Evolutionary conservation across 2,888 invertebrate species (phyloP).

Genomic region (Chrysolina oricalcia): DNA sequence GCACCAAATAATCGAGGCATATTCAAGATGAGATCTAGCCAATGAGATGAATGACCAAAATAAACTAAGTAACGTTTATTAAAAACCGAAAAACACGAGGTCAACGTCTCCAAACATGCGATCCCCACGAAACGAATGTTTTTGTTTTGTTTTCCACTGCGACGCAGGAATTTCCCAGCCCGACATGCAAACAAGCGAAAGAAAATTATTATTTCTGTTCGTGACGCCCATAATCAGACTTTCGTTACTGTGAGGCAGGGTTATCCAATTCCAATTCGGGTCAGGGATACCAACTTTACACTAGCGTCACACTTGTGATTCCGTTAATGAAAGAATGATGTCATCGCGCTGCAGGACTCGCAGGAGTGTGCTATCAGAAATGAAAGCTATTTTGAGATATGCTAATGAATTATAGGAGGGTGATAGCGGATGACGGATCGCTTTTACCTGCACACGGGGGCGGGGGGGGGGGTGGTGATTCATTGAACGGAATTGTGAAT

Average conservation of each 20-base stretch:
- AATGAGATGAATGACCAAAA: too few relatives aligned
- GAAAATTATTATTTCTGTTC: background rate
- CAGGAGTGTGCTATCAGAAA: background rate
- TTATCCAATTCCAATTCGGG: background rate
- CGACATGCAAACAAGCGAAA: background rate
- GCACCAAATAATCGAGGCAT: too few relatives aligned
- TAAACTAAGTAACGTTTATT: too few relatives aligned
- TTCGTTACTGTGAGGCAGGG: background rate
- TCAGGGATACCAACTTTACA: constrained; percentile 8
- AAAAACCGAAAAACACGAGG: background rate
- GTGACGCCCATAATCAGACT: background rate
- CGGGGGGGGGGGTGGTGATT: background rate
- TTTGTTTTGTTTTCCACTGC: background rate
- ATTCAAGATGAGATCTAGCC: too few relatives aligned
- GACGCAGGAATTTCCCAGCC: background rate
- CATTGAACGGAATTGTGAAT: background rate
- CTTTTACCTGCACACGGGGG: background rate
- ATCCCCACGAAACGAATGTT: background rate
- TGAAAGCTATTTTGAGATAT: background rate
- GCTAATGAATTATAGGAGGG: constrained; percentile 16
- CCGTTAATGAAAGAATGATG: constrained; percentile 10
- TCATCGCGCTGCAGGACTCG: constrained; percentile 1
- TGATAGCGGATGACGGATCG: constrained; percentile 8
- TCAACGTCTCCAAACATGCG: background rate
- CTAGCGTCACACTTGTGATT: background rate